Evolutionary conservation across 2,797 vertebrate species (phyloP).

Genomic region (Siniperca undulata): DNA sequence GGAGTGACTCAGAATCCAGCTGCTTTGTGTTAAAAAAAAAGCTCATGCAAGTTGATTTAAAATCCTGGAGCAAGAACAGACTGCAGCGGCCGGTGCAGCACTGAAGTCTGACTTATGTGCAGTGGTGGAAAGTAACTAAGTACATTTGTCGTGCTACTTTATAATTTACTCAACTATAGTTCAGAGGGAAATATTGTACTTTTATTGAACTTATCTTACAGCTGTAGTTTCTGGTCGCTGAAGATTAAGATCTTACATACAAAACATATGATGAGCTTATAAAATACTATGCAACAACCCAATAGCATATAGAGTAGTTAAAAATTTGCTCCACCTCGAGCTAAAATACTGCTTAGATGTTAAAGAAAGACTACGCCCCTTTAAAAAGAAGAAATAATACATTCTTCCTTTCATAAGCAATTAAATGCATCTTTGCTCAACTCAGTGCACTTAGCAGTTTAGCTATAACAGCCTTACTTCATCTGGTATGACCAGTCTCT

Average conservation of each 20-base stretch:
- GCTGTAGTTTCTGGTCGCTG: not conserved
- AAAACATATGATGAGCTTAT: not conserved
- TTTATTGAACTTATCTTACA: not conserved
- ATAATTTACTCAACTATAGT: not conserved
- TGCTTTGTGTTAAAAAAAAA: conserved; percentile 66
- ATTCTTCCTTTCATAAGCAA: not conserved
- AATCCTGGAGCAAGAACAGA: conserved; percentile 9
- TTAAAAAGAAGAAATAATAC: not conserved
- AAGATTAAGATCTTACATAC: too few relatives aligned
- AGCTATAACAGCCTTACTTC: not conserved
- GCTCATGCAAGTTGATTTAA: conserved; percentile 31
- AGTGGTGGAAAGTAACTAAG: not conserved
- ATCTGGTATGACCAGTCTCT: too few relatives aligned
- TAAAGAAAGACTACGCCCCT: not conserved
- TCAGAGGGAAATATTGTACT: not conserved
- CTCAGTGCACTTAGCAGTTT: not conserved
- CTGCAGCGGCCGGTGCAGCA: conserved; percentile 14
- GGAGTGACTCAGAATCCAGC: conserved; percentile 52
- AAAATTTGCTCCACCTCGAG: not conserved
- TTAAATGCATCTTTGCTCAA: not conserved
- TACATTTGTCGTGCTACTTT: not conserved
- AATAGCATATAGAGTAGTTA: not conserved
- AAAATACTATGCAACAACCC: not conserved
- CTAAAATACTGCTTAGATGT: not conserved
- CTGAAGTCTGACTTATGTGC: not conserved